Evolutionary conservation across 2,113 vertebrate genomes (phyloP), one percentile per base, ranked within the genome.

Genomic region (Percina caprodes): DNA sequence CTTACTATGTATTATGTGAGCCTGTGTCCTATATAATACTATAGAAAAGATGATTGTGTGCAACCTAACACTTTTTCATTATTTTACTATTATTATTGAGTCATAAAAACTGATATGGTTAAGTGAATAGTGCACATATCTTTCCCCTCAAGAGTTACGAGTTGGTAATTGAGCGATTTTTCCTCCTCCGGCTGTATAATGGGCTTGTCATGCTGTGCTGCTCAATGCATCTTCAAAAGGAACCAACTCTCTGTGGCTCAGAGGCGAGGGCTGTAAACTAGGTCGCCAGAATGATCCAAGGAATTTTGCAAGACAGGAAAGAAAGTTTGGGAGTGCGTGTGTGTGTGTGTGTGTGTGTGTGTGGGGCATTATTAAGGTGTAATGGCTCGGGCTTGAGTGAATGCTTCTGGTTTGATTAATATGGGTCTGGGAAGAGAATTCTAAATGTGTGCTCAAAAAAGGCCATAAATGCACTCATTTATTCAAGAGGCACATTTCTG

Each of bases 221-320:
- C 90, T 87, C 86, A 74, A 66, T 46, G 83, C 90, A 88, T 92
- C 91, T 93, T 93, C 90, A 93, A 92, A 93, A 88, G 82, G 80
- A 89, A 88, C 82, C 82, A 80, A 88, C 84, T 91, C 88, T 92
- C 89, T 60, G 78, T 73, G 89, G 89, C 91, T 90, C 89, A 74
- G 78, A 90, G 85, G 85, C 90, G 78, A 83, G 74, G 61, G 86
- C 79, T 87, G 85, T 77, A 92, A 93, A 93, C 85, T 93, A 91
- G 92, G 92, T 92, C 90, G 89, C 90, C 78, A 69, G 66, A 81
- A 87, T 65, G 82, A 92, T 89, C 86, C 74, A 35, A 87, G 80
- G 82, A 91, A 88, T 87, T 92, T 84, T 86, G 87, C 85, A 79
- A 92, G 80, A 79, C 75, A 60, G 77, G 87, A 77, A 82, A 76